phyloP scores from a whole-genome alignment of 2,113 vertebrate genomes.

The Microtus ochrogaster region DNA sequence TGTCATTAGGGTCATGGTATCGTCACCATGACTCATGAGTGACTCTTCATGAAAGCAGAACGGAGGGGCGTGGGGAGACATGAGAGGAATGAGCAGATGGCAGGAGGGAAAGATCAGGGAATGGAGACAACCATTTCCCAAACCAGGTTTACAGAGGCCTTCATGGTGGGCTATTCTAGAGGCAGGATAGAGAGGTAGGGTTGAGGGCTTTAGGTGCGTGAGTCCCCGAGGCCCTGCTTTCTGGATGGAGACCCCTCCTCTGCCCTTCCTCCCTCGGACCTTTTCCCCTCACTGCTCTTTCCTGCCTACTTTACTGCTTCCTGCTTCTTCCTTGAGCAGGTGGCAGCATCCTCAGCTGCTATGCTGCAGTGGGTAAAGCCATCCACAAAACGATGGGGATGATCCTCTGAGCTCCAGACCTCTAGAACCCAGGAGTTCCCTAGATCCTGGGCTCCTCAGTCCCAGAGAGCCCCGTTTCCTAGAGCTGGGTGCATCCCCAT shows the following conservation, averaged over 20 bases:
- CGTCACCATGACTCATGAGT: slow-evolving; percentile 17
- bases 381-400: background rate
- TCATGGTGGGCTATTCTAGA: background rate
- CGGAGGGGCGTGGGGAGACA: background rate
- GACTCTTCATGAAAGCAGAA: background rate
- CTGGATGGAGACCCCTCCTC: background rate
- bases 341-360: slow-evolving; percentile 58
- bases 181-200: background rate
- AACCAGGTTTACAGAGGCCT: background rate
- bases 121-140: background rate
- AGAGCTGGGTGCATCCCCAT: no score
- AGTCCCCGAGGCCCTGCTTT: background rate
- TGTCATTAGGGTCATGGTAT: background rate
- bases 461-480: background rate
- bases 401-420: background rate
- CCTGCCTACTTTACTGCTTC: background rate
- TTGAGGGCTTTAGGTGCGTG: fast-evolving
- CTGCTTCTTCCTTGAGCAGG: slow-evolving; percentile 10
- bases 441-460: background rate
- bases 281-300: background rate
- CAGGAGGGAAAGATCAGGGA: background rate
- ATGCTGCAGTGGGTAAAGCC: slow-evolving; percentile 67
- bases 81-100: background rate
- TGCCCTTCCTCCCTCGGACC: no score
- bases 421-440: background rate